Conservation (phyloP, 2,888 invertebrate species). For the Tetanocera ferruginea region DNA sequence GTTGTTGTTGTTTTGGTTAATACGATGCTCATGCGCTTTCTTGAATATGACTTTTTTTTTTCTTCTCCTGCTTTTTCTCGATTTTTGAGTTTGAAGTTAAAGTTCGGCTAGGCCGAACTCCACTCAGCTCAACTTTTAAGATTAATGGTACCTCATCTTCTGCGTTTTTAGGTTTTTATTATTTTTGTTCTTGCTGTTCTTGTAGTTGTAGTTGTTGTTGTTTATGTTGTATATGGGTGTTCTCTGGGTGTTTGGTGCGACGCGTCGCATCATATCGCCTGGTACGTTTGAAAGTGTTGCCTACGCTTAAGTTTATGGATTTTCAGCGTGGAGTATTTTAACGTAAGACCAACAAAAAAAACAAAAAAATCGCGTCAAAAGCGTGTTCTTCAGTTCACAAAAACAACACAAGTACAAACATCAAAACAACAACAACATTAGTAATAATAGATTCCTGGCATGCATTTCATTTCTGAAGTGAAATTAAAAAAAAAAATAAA, state of each 20-base stretch:
- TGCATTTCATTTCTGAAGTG: slow-evolving; percentile 3
- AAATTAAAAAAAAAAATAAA: not conserved
- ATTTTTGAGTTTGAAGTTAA: not conserved
- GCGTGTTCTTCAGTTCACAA: slow-evolving; percentile 21
- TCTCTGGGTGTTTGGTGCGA: not conserved
- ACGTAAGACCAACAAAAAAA: too few species aligned
- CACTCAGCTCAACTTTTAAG: not conserved
- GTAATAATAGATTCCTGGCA: not conserved
- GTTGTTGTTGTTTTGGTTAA: slow-evolving; percentile 44
- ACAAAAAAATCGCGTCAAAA: not conserved
- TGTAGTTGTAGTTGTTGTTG: slow-evolving; percentile 42
- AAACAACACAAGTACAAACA: not conserved
- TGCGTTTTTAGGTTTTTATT: slow-evolving; percentile 33
- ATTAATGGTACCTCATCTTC: slow-evolving; percentile 10
- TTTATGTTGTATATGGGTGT: not conserved
- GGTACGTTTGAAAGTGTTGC: not conserved
- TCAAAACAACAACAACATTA: not conserved
- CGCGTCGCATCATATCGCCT: too few species aligned
- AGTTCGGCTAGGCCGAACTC: not conserved
- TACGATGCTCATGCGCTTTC: slow-evolving; percentile 20
- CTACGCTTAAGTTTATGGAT: slow-evolving; percentile 4
- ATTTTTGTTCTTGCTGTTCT: slow-evolving; percentile 42
- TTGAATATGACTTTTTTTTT: not conserved
- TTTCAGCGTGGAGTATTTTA: not conserved
- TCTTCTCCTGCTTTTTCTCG: not conserved